phyloP scores from a whole-genome alignment of 35 echinoderm and acorn worm species.

The Ptychodera flava region DNA sequence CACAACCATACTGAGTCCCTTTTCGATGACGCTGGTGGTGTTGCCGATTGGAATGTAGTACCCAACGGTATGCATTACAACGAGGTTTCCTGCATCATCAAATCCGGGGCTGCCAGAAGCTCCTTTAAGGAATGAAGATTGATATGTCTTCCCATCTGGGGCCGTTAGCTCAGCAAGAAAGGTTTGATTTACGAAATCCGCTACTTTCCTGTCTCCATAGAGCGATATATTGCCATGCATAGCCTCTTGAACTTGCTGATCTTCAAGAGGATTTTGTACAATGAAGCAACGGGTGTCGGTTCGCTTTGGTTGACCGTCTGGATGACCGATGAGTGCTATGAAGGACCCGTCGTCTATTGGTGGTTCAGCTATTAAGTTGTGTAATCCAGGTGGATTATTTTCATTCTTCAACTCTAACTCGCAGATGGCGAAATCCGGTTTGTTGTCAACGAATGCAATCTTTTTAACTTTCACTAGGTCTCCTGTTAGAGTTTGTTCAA shows the following conservation, averaged over 20 bases:
- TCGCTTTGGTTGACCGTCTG: background rate
- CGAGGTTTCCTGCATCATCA: background rate
- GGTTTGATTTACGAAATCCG: background rate
- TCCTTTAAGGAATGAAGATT: background rate
- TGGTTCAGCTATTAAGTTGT: background rate
- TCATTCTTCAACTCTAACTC: background rate
- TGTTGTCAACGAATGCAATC: background rate
- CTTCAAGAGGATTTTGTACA: background rate
- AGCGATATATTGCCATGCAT: background rate
- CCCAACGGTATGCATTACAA: background rate
- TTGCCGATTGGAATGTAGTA: background rate
- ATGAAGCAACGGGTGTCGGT: background rate
- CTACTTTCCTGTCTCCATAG: background rate
- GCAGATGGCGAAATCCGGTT: background rate
- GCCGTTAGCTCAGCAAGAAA: background rate
- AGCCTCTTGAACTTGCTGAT: background rate
- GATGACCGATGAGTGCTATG: background rate
- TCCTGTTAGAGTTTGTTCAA: background rate
- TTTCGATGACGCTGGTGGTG: background rate
- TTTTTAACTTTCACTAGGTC: background rate
- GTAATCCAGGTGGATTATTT: background rate
- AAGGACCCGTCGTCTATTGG: background rate
- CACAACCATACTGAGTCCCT: background rate
- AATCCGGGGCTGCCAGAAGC: background rate
- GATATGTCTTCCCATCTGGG: background rate